Evolutionary conservation across 2,797 vertebrate species (phyloP).

Genomic region (Xyrichtys novacula): DNA sequence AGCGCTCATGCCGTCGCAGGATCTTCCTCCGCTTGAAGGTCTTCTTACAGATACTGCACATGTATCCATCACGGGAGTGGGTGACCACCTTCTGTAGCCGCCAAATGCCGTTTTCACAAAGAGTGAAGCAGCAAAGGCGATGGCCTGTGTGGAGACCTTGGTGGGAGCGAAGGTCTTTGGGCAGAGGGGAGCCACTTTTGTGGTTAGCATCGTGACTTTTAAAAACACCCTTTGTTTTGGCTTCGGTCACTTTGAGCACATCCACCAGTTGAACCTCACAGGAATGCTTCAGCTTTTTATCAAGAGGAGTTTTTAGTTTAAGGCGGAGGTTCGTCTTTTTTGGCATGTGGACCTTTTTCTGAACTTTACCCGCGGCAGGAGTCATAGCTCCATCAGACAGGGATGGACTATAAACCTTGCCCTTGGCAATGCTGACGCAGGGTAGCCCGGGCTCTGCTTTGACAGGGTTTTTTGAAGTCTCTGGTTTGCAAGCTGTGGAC

Average conservation of each 20-base stretch:
- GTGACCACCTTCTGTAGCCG: constrained; percentile 60
- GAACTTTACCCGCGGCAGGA: constrained; percentile 41
- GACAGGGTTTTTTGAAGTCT: constrained; percentile 25
- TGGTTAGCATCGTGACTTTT: not conserved
- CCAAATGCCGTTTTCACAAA: constrained; percentile 67
- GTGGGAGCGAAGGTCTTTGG: constrained; percentile 76
- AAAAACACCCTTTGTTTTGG: not conserved
- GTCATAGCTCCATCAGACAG: constrained; percentile 53
- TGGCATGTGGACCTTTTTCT: constrained; percentile 45
- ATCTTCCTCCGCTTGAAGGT: constrained; percentile 81
- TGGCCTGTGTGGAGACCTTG: constrained; percentile 77
- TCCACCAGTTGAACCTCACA: constrained; percentile 82
- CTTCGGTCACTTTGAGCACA: constrained; percentile 47
- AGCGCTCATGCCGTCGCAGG: constrained; percentile 82
- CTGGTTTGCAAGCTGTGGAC: constrained; percentile 12
- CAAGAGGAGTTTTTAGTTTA: constrained; percentile 65
- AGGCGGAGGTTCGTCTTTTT: constrained; percentile 58
- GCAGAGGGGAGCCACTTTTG: constrained; percentile 31
- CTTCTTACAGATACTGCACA: constrained; percentile 78
- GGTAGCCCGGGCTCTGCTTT: constrained; percentile 65
- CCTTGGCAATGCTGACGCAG: constrained; percentile 61
- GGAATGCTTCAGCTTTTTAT: constrained; percentile 67
- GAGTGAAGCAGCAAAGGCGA: constrained; percentile 76
- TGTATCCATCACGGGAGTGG: constrained; percentile 62
- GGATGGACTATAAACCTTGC: constrained; percentile 63